Evolutionary conservation across 2,888 invertebrate genomes (phyloP), one percentile per base, ranked within the genome.

Genomic region (Hydraecia micacea): DNA sequence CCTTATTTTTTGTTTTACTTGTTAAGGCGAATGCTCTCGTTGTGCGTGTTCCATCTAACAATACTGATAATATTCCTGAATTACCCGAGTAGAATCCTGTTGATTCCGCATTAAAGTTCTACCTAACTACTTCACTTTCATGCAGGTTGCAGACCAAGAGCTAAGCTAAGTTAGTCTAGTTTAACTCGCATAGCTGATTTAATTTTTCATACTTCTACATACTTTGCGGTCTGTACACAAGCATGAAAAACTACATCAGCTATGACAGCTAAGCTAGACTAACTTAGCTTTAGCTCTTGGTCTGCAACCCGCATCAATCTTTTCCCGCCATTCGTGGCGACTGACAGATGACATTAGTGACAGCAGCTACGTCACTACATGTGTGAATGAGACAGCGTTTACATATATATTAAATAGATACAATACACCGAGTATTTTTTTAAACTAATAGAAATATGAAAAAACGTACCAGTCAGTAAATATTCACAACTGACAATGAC

Each of bases 1-100:
- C n/a, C 8, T 67, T 77, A 80, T 76, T 75, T 83, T 87, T 79
- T 83, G 21, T 71, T 69, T 73, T 67, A 70, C 73, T 83, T 78
- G 73, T 78, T 87, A 85, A 84, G 70, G 81, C 21, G 80, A 73
- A 63, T 63, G 3, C 58, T 58, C 36, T 46, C 42, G 32, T 62
- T 28, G 15, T 62, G 32, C 18, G 15, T 25, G 15, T 46, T 74
- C 39, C 39, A n/a, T 21, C 21, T n/a, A 21, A 21, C 7, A 21
- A n/a, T 39, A 36, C n/a, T 60, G 21, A 7, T 60, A 39, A n/a
- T 13, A n/a, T 55, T 58, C 18, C 25, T 28, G 28, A 60, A 13
- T 28, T 60, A 28, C 2, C 60, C 15, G 60, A 60, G 60, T 49
- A 32, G 32, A 49, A 25, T 49, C 28, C 49, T 25, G 25, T 49